Percentiles rank a stretch among this genome's conserved stretches.
Conservation (phyloP, 2,888 invertebrate species). For the Melanophora roralis region DNA sequence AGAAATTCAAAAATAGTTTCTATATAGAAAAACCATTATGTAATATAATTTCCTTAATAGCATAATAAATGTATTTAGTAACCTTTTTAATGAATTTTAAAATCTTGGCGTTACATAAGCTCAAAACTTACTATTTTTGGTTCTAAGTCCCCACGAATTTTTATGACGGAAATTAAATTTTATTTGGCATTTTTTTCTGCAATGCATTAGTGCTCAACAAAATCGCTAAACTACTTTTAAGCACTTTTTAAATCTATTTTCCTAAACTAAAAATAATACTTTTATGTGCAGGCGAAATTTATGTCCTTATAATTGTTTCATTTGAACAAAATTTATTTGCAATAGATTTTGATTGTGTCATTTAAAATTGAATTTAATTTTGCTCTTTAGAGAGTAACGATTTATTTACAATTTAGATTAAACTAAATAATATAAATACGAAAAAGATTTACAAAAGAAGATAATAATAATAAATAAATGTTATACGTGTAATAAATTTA, state of each 20-base stretch:
- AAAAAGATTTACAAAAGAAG: background rate
- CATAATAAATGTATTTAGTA: too few relatives aligned
- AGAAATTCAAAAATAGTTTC: too few relatives aligned
- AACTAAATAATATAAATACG: conserved; percentile 29
- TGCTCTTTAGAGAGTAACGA: conserved; percentile 16
- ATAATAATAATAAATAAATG: conserved; percentile 39
- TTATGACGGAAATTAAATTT: background rate
- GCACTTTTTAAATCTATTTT: background rate
- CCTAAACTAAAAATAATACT: background rate
- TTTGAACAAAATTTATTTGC: conserved; percentile 12
- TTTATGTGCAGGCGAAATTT: conserved; percentile 6
- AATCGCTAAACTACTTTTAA: background rate
- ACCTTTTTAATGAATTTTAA: too few relatives aligned
- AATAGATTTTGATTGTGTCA: conserved; percentile 46
- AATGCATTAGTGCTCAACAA: background rate
- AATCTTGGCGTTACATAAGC: too few relatives aligned
- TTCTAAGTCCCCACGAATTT: too few relatives aligned
- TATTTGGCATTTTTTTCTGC: too few relatives aligned
- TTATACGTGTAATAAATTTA: conserved; percentile 31
- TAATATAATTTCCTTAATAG: too few relatives aligned
- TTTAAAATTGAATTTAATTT: conserved; percentile 58
- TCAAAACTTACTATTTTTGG: too few relatives aligned
- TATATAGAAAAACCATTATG: too few relatives aligned
- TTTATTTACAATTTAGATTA: conserved; percentile 45
- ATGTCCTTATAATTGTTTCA: conserved; percentile 29